Evolutionary conservation across 2,797 vertebrate genomes (phyloP).

Genomic region (Myioborus melanocephalus): DNA sequence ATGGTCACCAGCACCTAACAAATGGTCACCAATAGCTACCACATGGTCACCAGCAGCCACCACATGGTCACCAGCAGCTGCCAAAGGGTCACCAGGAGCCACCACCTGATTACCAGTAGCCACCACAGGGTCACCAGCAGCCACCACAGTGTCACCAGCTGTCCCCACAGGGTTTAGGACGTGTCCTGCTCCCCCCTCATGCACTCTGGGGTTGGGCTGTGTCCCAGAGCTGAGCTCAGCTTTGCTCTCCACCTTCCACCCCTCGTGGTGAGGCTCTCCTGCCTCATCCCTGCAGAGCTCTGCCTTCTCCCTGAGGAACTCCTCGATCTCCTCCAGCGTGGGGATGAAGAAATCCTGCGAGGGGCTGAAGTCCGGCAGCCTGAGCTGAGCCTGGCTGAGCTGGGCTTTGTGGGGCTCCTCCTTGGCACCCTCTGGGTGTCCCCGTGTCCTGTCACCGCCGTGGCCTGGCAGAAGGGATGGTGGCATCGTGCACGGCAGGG

Average conservation of each 20-base stretch:
- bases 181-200: not conserved
- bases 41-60: not conserved
- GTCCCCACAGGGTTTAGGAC: not conserved
- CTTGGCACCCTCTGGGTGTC: conserved; percentile 41
- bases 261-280: not conserved
- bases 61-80: too few species aligned
- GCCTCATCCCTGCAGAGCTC: conserved; percentile 12
- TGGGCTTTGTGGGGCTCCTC: conserved; percentile 14
- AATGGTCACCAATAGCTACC: not conserved
- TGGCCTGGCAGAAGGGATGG: conserved; percentile 37
- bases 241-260: not conserved
- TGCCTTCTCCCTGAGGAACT: conserved; percentile 87
- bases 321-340: conserved; percentile 89
- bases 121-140: too few species aligned
- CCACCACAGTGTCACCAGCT: not conserved
- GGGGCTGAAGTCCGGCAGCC: conserved; percentile 79
- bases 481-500: not conserved
- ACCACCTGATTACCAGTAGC: too few species aligned
- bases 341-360: conserved; percentile 79
- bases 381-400: conserved; percentile 43
- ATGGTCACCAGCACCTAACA: not conserved
- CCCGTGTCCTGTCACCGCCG: conserved; percentile 6
- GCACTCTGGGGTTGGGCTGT: not conserved
- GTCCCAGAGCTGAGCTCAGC: not conserved
- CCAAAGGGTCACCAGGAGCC: too few species aligned